These are phyloP conservation scores for Phyllotreta cruciferae DNA, from an alignment of 2,888 invertebrate species.

Conservation along the genomic window DNA sequence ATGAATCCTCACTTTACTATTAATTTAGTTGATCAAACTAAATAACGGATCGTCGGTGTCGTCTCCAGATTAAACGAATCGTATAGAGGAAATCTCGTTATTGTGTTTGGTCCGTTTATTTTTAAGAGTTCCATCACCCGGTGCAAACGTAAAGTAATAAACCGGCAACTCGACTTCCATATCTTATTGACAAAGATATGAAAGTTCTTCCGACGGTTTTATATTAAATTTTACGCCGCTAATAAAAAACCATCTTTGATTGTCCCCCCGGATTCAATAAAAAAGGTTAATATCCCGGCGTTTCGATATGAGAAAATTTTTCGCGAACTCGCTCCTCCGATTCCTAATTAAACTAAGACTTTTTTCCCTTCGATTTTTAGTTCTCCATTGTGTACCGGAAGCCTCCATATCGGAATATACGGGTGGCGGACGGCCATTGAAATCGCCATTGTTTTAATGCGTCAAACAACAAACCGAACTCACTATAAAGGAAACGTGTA, in stretches of 20 bases:
- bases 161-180: neutral
- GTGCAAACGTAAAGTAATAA: slow-evolving; percentile 8
- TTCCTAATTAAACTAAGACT: too few species aligned
- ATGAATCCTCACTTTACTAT: too few species aligned
- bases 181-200: slow-evolving; percentile 4
- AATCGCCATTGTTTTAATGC: slow-evolving; percentile 22
- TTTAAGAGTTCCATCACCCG: neutral
- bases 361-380: too few species aligned
- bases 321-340: too few species aligned
- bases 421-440: slow-evolving; percentile 20
- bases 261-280: slow-evolving; percentile 13
- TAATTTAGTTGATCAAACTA: too few species aligned
- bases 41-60: too few species aligned
- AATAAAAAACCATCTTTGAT: slow-evolving; percentile 22
- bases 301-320: too few species aligned
- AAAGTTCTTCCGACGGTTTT: slow-evolving; percentile 3
- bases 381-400: too few species aligned
- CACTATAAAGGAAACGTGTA: slow-evolving; percentile 24
- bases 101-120: too few species aligned
- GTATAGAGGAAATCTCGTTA: too few species aligned
- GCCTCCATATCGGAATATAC: slow-evolving; percentile 4
- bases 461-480: slow-evolving; percentile 30
- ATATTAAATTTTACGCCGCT: slow-evolving; percentile 21
- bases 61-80: too few species aligned
- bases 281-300: neutral